These are phyloP conservation scores for Drosophila nigritarsus DNA, from an alignment of 2,888 invertebrate species.

Conservation along the genomic window DNA sequence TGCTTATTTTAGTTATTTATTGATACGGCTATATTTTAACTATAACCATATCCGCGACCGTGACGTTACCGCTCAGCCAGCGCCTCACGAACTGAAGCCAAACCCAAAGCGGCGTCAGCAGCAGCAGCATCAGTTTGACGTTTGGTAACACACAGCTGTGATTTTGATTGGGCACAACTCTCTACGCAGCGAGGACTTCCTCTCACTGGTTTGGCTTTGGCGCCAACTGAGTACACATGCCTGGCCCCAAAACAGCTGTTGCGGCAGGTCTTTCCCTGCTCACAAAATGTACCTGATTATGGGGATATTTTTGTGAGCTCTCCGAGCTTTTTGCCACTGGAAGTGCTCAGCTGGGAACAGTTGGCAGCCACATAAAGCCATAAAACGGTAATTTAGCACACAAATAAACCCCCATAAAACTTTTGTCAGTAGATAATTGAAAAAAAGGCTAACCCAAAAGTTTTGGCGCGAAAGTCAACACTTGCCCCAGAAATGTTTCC, in stretches of 20 bases:
- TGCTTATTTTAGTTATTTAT: conserved; percentile 11
- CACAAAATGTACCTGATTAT: conserved; percentile 25
- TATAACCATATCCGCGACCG: conserved; percentile 44
- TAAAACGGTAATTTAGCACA: conserved; percentile 16
- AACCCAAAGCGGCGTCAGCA: conserved; percentile 23
- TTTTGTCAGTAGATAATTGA: not conserved
- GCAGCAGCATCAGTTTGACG: conserved; percentile 69
- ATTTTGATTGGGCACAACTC: conserved; percentile 44
- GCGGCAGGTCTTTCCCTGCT: conserved; percentile 18
- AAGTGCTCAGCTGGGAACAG: conserved; percentile 52
- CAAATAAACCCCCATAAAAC: conserved; percentile 6
- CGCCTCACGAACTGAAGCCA: conserved; percentile 73
- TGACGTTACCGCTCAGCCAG: conserved; percentile 72
- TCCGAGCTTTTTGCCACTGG: conserved; percentile 49
- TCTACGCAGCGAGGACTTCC: conserved; percentile 18
- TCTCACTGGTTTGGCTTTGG: conserved; percentile 57
- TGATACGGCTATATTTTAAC: not conserved
- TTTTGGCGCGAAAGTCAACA: conserved; percentile 49
- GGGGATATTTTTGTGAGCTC: conserved; percentile 31
- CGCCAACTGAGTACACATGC: conserved; percentile 65
- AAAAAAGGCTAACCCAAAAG: conserved; percentile 15
- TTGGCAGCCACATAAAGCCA: conserved; percentile 11
- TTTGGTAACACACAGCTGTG: conserved; percentile 70
- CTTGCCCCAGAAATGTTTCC: conserved; percentile 15
- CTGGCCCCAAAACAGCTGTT: conserved; percentile 59